Evolutionary conservation across 2,888 invertebrate species (phyloP).

Genomic region (Philereme transversata): DNA sequence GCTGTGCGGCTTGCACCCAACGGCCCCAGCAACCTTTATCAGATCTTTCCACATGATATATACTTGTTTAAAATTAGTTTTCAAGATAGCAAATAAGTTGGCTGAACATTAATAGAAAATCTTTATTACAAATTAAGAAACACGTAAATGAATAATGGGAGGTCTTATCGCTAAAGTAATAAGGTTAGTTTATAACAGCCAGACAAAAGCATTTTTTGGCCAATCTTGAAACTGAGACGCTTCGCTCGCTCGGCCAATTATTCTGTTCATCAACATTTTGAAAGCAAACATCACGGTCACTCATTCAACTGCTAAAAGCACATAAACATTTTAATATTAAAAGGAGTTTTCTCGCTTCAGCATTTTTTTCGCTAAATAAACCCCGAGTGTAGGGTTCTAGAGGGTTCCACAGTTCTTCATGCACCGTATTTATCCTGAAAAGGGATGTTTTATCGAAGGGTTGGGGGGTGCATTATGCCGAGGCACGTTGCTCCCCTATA

Average conservation of each 20-base stretch:
- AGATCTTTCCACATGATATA: too few species aligned
- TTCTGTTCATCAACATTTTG: constrained; percentile 9
- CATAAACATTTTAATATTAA: constrained; percentile 33
- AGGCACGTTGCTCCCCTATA: constrained; percentile 46
- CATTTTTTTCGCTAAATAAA: constrained; percentile 35
- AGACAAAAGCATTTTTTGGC: too few species aligned
- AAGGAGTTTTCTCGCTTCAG: constrained; percentile 27
- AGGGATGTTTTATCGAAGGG: constrained; percentile 52
- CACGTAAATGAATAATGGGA: too few species aligned
- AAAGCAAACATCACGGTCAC: constrained; percentile 29
- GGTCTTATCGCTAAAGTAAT: too few species aligned
- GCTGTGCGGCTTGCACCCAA: too few species aligned
- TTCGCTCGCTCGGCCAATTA: not conserved
- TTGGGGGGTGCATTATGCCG: constrained; percentile 50
- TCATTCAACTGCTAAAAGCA: constrained; percentile 27
- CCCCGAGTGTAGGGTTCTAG: constrained; percentile 25
- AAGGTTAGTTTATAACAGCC: too few species aligned
- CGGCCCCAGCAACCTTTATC: too few species aligned
- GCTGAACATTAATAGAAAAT: too few species aligned
- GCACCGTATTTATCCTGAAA: constrained; percentile 45
- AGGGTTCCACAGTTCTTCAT: constrained; percentile 34
- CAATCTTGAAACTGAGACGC: too few species aligned
- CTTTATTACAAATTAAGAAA: too few species aligned
- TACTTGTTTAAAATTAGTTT: too few species aligned
- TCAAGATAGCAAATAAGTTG: too few species aligned